These are phyloP conservation scores for Maniola jurtina DNA, from an alignment of 1,140 invertebrate species.

Conservation along the genomic window DNA sequence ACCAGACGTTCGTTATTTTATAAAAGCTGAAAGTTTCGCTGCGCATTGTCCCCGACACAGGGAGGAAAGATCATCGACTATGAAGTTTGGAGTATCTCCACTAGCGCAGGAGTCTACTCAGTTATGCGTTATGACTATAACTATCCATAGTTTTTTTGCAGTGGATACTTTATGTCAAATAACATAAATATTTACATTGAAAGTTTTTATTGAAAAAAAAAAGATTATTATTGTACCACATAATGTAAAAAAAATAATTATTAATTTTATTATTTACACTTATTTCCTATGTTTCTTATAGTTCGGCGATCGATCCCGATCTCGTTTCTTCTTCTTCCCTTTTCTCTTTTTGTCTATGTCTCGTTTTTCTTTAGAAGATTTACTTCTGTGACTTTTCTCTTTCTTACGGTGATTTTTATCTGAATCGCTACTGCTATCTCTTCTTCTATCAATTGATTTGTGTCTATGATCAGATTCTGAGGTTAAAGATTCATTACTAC, in stretches of 20 bases:
- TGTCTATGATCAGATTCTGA: slow-evolving; percentile 59
- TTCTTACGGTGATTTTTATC: slow-evolving; percentile 35
- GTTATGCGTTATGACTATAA: no score
- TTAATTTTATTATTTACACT: slow-evolving; percentile 13
- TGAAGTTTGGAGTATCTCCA: no score
- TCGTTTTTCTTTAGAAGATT: slow-evolving; percentile 52
- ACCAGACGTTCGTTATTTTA: no score
- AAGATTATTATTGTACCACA: slow-evolving; percentile 7
- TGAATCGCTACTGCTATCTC: slow-evolving; percentile 42
- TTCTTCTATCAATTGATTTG: slow-evolving; percentile 55
- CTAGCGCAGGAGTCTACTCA: no score
- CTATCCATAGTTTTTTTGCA: no score
- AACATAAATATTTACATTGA: no score
- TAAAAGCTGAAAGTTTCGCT: no score
- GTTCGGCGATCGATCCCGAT: slow-evolving; percentile 70
- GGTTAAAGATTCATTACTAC: slow-evolving; percentile 64
- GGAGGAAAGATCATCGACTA: no score
- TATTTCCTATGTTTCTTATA: slow-evolving; percentile 69
- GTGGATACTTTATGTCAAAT: no score
- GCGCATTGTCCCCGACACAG: no score
- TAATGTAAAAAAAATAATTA: background rate
- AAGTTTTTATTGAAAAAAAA: slow-evolving; percentile 14
- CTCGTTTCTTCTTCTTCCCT: slow-evolving; percentile 76
- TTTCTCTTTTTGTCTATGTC: slow-evolving; percentile 77
- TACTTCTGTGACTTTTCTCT: slow-evolving; percentile 46